These are phyloP conservation scores for Scaptodrosophila lebanonensis DNA, from an alignment of 1,140 invertebrate species.

Conservation along the genomic window DNA sequence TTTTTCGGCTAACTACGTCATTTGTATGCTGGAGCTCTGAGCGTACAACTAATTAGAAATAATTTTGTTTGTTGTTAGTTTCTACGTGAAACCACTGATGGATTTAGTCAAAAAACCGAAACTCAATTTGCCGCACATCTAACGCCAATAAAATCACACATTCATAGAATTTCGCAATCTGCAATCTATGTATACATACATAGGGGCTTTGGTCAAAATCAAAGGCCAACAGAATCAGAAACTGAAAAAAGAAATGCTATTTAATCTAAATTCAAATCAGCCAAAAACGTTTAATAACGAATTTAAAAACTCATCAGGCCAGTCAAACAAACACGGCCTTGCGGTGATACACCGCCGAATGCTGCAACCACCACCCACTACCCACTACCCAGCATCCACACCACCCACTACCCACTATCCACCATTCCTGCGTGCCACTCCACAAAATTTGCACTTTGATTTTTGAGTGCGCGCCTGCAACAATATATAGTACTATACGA, in stretches of 20 bases:
- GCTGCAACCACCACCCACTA: no score
- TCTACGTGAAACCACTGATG: no score
- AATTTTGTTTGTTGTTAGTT: no score
- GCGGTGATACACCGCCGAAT: no score
- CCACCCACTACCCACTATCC: no score
- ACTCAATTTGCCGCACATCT: conserved; percentile 54
- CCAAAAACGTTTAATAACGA: conserved; percentile 68
- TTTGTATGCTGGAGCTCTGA: no score
- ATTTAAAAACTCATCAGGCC: conserved; percentile 66
- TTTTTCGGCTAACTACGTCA: no score
- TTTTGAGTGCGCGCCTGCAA: conserved; percentile 6
- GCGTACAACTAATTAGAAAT: no score
- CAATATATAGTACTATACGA: conserved; percentile 7
- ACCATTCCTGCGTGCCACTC: conserved; percentile 9
- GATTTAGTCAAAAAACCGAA: conserved; percentile 18
- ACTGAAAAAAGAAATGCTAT: conserved; percentile 17
- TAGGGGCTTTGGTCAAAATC: conserved; percentile 6
- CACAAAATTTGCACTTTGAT: conserved; percentile 55
- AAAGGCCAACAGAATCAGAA: conserved; percentile 19
- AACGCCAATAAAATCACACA: conserved; percentile 65
- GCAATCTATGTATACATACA: conserved; percentile 23
- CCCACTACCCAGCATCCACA: no score
- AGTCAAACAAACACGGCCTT: conserved; percentile 19
- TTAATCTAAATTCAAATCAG: conserved; percentile 72
- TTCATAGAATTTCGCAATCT: conserved; percentile 65